These are phyloP conservation scores for Tauraco hartlaubi DNA, from an alignment of 2,797 vertebrate species.

Conservation along the genomic window DNA sequence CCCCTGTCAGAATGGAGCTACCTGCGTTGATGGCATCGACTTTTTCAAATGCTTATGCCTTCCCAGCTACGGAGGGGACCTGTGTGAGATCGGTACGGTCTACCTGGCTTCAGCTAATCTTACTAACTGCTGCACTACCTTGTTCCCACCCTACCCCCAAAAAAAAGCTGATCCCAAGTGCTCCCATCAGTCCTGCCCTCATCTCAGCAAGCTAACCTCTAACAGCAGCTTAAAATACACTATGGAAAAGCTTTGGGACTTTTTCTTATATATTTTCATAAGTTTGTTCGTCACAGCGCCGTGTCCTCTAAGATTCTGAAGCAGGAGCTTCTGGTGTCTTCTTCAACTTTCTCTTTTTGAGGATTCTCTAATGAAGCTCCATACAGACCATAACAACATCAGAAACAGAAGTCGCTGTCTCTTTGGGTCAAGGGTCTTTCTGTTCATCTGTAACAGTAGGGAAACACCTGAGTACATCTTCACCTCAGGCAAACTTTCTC, in stretches of 20 bases:
- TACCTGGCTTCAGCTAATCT: constrained; percentile 92
- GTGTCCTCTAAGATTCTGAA: not conserved
- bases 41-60: constrained; percentile 99
- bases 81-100: constrained; percentile 96
- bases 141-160: not conserved
- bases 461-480: not conserved
- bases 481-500: constrained; percentile 35
- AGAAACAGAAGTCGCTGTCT: not conserved
- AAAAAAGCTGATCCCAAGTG: constrained; percentile 50
- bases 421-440: not conserved
- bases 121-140: constrained; percentile 82
- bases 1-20: constrained; percentile 98
- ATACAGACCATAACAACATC: not conserved
- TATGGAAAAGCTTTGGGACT: not conserved
- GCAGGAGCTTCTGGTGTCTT: not conserved
- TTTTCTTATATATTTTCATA: not conserved
- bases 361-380: not conserved
- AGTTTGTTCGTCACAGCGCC: not conserved
- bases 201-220: constrained; percentile 54
- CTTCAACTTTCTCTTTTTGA: not conserved
- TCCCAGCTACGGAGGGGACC: constrained; percentile 98
- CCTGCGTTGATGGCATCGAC: constrained; percentile 92
- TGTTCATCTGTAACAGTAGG: constrained; percentile 1
- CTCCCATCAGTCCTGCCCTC: not conserved
- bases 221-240: constrained; percentile 27